These are phyloP conservation scores for Falco biarmicus DNA, from an alignment of 2,797 vertebrate genomes.

Conservation along the genomic window DNA sequence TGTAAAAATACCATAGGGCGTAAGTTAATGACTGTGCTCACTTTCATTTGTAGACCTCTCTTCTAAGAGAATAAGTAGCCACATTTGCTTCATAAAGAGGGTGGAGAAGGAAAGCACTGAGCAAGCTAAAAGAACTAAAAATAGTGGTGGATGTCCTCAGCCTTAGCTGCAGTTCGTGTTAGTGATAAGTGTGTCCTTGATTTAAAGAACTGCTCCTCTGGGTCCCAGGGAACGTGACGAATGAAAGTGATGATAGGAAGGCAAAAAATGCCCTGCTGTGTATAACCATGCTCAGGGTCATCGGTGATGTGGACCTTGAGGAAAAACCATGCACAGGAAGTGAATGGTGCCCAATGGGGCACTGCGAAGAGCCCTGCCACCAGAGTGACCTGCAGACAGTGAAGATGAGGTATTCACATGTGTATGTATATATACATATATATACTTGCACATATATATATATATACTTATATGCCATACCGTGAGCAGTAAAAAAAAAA, in stretches of 20 bases:
- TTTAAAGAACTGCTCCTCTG: not conserved
- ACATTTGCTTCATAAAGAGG: not conserved
- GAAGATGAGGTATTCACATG: not conserved
- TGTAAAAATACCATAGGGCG: not conserved
- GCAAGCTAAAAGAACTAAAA: not conserved
- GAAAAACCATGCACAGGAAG: too few relatives aligned
- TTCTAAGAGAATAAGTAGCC: not conserved
- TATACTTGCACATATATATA: too few relatives aligned
- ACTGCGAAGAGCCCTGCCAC: not conserved
- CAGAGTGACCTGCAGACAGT: too few relatives aligned
- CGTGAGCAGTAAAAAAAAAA: not conserved
- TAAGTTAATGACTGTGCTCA: not conserved
- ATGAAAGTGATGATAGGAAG: not conserved
- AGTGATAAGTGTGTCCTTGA: not conserved
- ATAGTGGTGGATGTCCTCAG: not conserved
- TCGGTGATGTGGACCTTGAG: not conserved
- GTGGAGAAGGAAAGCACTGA: not conserved
- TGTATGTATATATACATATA: not conserved
- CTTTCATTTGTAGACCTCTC: not conserved
- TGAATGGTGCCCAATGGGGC: not conserved
- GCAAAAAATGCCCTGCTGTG: not conserved
- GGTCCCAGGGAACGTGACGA: not conserved
- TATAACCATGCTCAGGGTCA: accelerated
- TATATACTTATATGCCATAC: too few relatives aligned
- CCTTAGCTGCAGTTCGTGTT: not conserved